Evolutionary conservation across 2,888 invertebrate species (phyloP), one percentile per base, ranked within the genome.

Genomic region (Xanthorhoe designata): DNA sequence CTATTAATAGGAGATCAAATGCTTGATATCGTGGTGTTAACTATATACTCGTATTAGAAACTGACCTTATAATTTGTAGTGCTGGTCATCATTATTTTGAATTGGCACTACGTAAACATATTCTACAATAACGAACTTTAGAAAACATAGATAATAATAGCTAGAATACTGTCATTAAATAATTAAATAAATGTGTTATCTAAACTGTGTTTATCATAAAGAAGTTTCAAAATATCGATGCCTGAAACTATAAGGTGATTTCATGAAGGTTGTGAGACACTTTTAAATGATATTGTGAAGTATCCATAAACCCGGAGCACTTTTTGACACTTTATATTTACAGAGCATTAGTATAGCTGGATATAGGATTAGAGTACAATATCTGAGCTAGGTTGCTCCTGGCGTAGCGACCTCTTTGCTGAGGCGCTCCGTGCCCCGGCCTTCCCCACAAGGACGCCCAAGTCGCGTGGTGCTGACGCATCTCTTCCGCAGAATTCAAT

Each of bases 371-470:
- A 1, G 86, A 82, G 59, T 92, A 92, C 1, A 93, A 81, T 19
- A 93, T 73, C 17, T 85, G 87, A 0, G 89, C 89, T 9, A 93
- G 85, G 67, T 93, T 93, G 75, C 85, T 88, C 52, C 93, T 76
- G 2, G 90, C 91, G 69, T 91, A 91, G 18, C 88, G 83, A 38
- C 93, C 96, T 0, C 91, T 95, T 42, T 85, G 84, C 68, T 84
- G 85, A 7, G 93, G 93, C 0, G 93, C 93, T 0, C 93, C 93
- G 78, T 96, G 96, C 0, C 97, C 97, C 0, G 97, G 97, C 54
- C 96, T 94, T 29, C 97, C 97, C 97, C 97, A 97, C 75, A 96
- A 94, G 9, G 95, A 94, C 56, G 95, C 95, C 95, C 97, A 97
- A 1, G 97, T 96, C 73, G 94, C 94, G 84, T 97, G 96, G 83